Conservation (phyloP, 2,888 invertebrate genomes). For the Oligia fasciuncula region DNA sequence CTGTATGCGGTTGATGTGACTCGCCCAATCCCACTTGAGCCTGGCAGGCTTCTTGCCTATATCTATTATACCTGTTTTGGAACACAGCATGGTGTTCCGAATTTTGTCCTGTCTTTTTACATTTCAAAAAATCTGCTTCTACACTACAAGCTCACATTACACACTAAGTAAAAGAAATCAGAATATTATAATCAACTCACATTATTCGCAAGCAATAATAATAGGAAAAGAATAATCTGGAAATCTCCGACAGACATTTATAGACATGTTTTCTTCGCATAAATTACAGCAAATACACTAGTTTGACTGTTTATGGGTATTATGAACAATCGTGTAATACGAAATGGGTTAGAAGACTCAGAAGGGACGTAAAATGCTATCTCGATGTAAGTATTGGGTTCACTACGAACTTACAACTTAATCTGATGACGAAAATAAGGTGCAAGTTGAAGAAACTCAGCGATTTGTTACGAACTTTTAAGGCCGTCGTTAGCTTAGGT, state of each 20-base stretch:
- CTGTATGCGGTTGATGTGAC: no score
- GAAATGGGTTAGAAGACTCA: slow-evolving; percentile 35
- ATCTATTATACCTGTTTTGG: no score
- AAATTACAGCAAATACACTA: slow-evolving; percentile 30
- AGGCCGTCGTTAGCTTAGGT: not conserved
- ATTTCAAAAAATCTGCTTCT: not conserved
- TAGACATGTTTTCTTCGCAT: slow-evolving; percentile 47
- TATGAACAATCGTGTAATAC: slow-evolving; percentile 46
- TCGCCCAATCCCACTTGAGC: no score
- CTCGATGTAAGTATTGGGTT: slow-evolving; percentile 76
- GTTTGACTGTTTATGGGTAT: slow-evolving; percentile 21
- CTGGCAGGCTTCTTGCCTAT: no score
- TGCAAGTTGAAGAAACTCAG: slow-evolving; percentile 61
- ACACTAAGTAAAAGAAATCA: not conserved
- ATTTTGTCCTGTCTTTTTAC: not conserved
- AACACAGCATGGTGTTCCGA: no score
- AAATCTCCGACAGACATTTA: slow-evolving; percentile 36
- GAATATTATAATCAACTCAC: not conserved
- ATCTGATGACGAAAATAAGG: slow-evolving; percentile 73
- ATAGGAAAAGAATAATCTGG: slow-evolving; percentile 12
- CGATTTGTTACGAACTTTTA: slow-evolving; percentile 30
- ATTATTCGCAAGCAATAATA: not conserved
- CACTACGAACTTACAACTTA: slow-evolving; percentile 75
- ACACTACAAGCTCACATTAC: not conserved
- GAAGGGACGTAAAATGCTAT: slow-evolving; percentile 67